Conservation (phyloP, 2,113 vertebrate species). For the Macrotus californicus region DNA sequence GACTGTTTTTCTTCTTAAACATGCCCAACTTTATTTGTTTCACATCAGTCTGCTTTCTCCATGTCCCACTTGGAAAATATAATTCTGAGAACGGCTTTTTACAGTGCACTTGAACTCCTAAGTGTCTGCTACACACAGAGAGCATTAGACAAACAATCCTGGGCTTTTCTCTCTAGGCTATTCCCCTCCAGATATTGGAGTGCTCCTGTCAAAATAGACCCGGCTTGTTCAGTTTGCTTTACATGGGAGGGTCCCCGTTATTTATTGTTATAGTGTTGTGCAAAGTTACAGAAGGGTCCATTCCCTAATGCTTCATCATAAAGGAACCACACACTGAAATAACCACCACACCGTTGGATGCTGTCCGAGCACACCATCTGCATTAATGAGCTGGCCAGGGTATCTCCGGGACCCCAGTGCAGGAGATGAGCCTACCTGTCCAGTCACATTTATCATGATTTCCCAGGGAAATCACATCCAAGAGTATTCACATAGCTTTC, state of each 20-base stretch:
- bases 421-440: slow-evolving; percentile 42
- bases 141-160: neutral
- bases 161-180: neutral
- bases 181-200: neutral
- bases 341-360: neutral
- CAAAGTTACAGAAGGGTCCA: neutral
- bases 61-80: neutral
- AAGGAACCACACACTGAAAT: neutral
- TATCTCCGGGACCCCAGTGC: neutral
- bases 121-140: neutral
- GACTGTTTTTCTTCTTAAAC: neutral
- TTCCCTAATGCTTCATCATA: neutral
- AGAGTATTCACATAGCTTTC: slow-evolving; percentile 37
- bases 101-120: neutral
- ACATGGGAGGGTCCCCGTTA: neutral
- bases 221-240: neutral
- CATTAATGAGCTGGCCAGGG: neutral
- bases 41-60: neutral
- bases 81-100: neutral
- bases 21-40: neutral
- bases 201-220: neutral
- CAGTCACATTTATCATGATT: slow-evolving; percentile 53
- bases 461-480: slow-evolving; percentile 42
- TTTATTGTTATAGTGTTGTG: neutral
- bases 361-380: neutral